Evolutionary conservation across 1,140 invertebrate species (phyloP), one percentile per base, ranked within the genome.

Genomic region (Lordiphosa collinella): DNA sequence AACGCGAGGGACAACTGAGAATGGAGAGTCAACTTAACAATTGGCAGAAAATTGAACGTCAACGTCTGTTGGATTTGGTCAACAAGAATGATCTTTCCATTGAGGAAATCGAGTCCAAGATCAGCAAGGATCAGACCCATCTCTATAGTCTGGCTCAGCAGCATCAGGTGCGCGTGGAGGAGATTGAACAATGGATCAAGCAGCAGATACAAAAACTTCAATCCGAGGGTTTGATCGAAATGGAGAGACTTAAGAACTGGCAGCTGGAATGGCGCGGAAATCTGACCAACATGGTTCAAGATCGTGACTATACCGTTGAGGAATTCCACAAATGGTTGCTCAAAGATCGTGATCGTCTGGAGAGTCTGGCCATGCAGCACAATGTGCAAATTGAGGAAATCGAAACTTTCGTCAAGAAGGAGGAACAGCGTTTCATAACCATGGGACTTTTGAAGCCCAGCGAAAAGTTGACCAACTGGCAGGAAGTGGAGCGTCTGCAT

Each of bases 381-480:
- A 88, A 88, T 32, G 79, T 88, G 1, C 79, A 87, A 40, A 88
- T 88, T 25, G 87, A 88, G 53, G 87, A 88, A 14, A 88, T 88
- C 11, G 86, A 88, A 40, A 60, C 82, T 49, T 88, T 88, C 41
- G 82, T 87, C n/a, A 69, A 86, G 35, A 85, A 86, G 65, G 87
- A 88, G 44, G 86, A 87, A 49, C 78, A 88, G 31, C 74, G 87
- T 1, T 87, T 88, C 32, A 75, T 88, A 6, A 71, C 62, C 46
- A 78, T 88, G 84, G 87, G 87, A 29, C 51, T 88, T 9, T 35
- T 88, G n/a, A 88, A 86, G 51, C 86, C 86, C 3, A 86, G 75
- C 41, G 87, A 88, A 35, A 84, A 84, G 37, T 52, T 88, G 9
- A 88, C 86, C 56, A 88, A 88, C 38, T 88, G 87, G 87, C 87